These are phyloP conservation scores for Gastrophryne carolinensis DNA, from an alignment of 2,797 vertebrate species.

Conservation along the genomic window DNA sequence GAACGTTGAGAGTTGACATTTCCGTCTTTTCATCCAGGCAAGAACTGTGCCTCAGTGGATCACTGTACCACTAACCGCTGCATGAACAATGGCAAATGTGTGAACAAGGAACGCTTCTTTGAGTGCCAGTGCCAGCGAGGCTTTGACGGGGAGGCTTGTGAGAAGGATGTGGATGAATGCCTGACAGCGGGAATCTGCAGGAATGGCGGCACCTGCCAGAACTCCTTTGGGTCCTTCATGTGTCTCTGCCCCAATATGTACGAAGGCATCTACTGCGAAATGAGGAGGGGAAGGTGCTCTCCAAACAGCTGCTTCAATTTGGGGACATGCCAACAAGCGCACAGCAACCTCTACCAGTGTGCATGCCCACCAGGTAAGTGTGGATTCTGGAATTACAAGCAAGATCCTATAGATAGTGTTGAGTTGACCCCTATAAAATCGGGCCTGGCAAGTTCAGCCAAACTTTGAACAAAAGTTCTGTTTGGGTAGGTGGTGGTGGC, in stretches of 20 bases:
- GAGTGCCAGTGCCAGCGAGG: conserved; percentile 61
- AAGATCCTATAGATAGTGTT: too few species aligned
- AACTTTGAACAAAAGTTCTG: too few species aligned
- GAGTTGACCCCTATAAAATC: too few species aligned
- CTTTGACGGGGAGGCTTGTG: conserved; percentile 61
- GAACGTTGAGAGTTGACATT: background rate
- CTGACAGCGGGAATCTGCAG: conserved; percentile 54
- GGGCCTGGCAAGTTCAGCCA: too few species aligned
- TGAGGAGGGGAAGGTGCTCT: conserved; percentile 54
- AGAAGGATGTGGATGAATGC: conserved; percentile 62
- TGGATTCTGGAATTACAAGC: too few species aligned
- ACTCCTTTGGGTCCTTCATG: conserved; percentile 61
- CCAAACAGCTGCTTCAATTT: conserved; percentile 50
- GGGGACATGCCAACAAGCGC: conserved; percentile 57
- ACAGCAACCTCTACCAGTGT: conserved; percentile 56
- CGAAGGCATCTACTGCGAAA: conserved; percentile 54
- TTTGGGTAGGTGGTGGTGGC: too few species aligned
- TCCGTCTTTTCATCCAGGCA: conserved; percentile 52
- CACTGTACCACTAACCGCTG: conserved; percentile 65
- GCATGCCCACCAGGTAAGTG: conserved; percentile 61
- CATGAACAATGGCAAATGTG: conserved; percentile 59
- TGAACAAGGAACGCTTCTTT: conserved; percentile 62
- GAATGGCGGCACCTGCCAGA: conserved; percentile 57
- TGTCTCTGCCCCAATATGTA: conserved; percentile 57
- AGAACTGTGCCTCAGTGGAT: conserved; percentile 59